Percentiles rank a stretch among this genome's conserved stretches.
Conservation (phyloP, 1,140 invertebrate species). For the Drosophila cardini region DNA sequence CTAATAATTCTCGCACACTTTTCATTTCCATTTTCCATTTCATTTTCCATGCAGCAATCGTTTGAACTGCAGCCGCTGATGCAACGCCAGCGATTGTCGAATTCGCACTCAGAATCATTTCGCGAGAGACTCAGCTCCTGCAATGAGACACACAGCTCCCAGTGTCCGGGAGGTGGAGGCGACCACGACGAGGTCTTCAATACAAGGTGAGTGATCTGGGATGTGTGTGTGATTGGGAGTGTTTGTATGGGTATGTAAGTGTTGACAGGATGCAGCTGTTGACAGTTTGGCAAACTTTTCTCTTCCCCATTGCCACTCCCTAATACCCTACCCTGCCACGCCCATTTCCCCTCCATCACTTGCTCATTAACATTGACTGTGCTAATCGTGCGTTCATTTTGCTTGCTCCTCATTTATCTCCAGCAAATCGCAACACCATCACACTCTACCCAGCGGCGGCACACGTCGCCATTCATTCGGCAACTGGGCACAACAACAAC, state of each 20-base stretch:
- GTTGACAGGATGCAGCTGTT: constrained; percentile 81
- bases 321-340: background rate
- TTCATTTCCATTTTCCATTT: constrained; percentile 24
- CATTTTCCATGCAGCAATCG: constrained; percentile 61
- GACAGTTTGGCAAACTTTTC: constrained; percentile 67
- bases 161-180: constrained; percentile 57
- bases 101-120: constrained; percentile 79
- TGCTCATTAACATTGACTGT: constrained; percentile 46
- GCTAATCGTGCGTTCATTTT: constrained; percentile 69
- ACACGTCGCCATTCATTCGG: constrained; percentile 80
- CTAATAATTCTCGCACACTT: constrained; percentile 42
- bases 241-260: background rate
- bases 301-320: constrained; percentile 1
- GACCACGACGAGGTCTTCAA: constrained; percentile 79
- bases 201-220: constrained; percentile 71
- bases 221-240: constrained; percentile 7
- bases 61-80: constrained; percentile 83
- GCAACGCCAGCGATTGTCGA: constrained; percentile 73
- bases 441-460: constrained; percentile 76
- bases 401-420: constrained; percentile 29
- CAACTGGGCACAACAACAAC: constrained; percentile 75
- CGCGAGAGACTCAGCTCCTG: constrained; percentile 80
- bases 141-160: constrained; percentile 77
- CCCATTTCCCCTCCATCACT: background rate
- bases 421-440: constrained; percentile 77